phyloP scores from a whole-genome alignment of 2,113 vertebrate species.

The Nymphicus hollandicus region DNA sequence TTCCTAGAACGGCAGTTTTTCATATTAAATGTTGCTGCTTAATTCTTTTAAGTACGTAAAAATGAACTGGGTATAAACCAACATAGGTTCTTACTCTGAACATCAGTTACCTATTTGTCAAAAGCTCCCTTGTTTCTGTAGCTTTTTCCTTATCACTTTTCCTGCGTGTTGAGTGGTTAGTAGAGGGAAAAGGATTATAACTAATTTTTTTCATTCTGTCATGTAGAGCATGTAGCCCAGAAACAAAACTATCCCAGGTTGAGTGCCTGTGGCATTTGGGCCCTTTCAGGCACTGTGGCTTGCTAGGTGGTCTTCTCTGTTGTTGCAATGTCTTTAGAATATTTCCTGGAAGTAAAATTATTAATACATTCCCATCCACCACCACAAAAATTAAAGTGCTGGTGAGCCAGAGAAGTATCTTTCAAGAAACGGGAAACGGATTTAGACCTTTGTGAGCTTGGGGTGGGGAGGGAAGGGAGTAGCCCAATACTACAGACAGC shows the following conservation, averaged over 20 bases:
- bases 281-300: background rate
- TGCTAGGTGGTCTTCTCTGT: background rate
- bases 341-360: background rate
- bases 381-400: background rate
- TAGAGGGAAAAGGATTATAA: background rate
- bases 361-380: background rate
- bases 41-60: background rate
- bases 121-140: background rate
- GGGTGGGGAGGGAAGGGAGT: background rate
- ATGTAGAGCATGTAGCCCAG: too few species aligned
- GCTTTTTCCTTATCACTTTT: background rate
- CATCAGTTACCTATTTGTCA: background rate
- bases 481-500: background rate
- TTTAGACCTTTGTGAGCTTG: background rate
- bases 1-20: background rate
- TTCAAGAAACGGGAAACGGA: background rate
- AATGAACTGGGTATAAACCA: background rate
- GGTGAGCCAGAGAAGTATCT: background rate
- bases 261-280: background rate
- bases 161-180: background rate
- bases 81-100: accelerated
- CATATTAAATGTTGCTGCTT: background rate
- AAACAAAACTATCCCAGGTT: background rate
- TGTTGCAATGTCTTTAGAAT: background rate
- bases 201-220: background rate